Percentiles rank a stretch among this genome's conserved stretches.
Conservation (phyloP, 2,113 vertebrate genomes). For the Pycnonotus jocosus region DNA sequence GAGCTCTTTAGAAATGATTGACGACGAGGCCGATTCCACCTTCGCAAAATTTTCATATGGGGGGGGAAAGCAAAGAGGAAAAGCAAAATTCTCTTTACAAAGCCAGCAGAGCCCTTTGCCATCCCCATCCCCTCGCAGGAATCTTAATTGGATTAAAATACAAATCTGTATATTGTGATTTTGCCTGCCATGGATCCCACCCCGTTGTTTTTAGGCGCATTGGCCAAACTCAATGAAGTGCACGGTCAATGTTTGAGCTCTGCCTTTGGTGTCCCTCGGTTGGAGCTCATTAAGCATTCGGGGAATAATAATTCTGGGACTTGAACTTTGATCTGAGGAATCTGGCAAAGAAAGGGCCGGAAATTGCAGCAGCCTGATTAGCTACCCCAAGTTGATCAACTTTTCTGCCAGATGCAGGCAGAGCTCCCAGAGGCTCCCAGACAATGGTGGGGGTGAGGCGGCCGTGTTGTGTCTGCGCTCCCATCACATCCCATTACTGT, state of each 20-base stretch:
- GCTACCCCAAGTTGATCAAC: slow-evolving; percentile 67
- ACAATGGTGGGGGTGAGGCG: neutral
- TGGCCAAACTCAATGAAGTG: slow-evolving; percentile 61
- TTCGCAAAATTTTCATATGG: neutral
- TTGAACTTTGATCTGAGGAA: slow-evolving; percentile 70
- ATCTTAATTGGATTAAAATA: slow-evolving; percentile 68
- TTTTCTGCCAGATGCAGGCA: slow-evolving; percentile 60
- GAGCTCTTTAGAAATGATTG: neutral
- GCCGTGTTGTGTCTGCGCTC: neutral
- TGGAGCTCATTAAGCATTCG: slow-evolving; percentile 67
- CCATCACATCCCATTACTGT: slow-evolving; percentile 33
- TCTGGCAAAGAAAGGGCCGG: slow-evolving; percentile 67
- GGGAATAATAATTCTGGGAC: slow-evolving; percentile 64
- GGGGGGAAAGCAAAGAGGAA: neutral
- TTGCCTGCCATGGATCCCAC: slow-evolving; percentile 42
- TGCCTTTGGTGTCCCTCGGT: slow-evolving; percentile 61
- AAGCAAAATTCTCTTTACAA: neutral
- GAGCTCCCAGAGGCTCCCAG: slow-evolving; percentile 20
- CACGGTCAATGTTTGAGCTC: slow-evolving; percentile 47
- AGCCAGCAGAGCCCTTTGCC: neutral
- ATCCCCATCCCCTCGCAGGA: neutral
- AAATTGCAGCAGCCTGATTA: slow-evolving; percentile 68
- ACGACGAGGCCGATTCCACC: neutral
- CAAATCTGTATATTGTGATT: slow-evolving; percentile 42
- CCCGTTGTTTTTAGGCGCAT: slow-evolving; percentile 26